phyloP scores from a whole-genome alignment of 92 coral and sea anemone species.

The Bergia puertoricense region DNA sequence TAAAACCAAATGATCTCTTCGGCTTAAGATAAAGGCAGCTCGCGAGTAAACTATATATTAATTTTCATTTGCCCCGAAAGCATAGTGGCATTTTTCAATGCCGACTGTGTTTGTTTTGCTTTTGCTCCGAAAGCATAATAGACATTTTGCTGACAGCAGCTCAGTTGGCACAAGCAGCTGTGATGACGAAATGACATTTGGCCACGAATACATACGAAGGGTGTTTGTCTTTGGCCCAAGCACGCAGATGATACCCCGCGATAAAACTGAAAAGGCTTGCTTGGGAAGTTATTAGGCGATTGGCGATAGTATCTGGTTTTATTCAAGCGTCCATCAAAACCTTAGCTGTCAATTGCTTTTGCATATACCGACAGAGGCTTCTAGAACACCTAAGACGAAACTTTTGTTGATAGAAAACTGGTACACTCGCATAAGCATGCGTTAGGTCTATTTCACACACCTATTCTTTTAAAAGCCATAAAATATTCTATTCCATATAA shows the following conservation, averaged over 20 bases:
- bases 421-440: not conserved
- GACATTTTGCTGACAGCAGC: slow-evolving; percentile 42
- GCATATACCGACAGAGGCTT: slow-evolving; percentile 32
- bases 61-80: slow-evolving; percentile 54
- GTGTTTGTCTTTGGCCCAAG: slow-evolving; percentile 62
- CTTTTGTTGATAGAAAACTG: slow-evolving; percentile 17
- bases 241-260: slow-evolving; percentile 75
- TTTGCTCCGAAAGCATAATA: slow-evolving; percentile 40
- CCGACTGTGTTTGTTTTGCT: slow-evolving; percentile 55
- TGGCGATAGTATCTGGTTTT: slow-evolving; percentile 28
- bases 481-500: slow-evolving; percentile 62
- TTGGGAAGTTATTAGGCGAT: slow-evolving; percentile 57
- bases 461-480: slow-evolving; percentile 37
- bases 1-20: slow-evolving; percentile 37
- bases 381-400: slow-evolving; percentile 44
- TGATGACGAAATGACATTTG: slow-evolving; percentile 59
- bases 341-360: slow-evolving; percentile 42
- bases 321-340: slow-evolving; percentile 22
- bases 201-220: slow-evolving; percentile 60
- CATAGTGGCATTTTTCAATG: slow-evolving; percentile 33
- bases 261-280: slow-evolving; percentile 58
- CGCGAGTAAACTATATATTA: slow-evolving; percentile 47
- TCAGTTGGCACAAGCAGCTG: slow-evolving; percentile 70
- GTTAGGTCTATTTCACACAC: not conserved
- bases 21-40: slow-evolving; percentile 34